Evolutionary conservation across 2,888 invertebrate species (phyloP).

Genomic region (Trissoscelio sp.): DNA sequence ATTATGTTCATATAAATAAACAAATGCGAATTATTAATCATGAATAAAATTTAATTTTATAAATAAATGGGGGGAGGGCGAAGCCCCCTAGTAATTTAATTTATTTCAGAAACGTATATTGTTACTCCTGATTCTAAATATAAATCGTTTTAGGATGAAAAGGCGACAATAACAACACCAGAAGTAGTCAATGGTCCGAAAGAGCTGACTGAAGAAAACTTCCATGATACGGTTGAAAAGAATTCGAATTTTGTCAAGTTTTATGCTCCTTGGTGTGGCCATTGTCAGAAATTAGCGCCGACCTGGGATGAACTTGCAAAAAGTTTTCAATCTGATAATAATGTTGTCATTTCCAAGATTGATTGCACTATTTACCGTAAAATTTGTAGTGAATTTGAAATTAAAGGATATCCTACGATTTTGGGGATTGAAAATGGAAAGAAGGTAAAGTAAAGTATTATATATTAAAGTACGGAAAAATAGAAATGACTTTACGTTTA

Average conservation of each 20-base stretch:
- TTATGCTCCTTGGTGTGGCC: constrained; percentile 96
- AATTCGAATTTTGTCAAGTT: constrained; percentile 96
- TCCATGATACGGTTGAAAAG: constrained; percentile 88
- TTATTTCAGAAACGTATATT: too few relatives aligned
- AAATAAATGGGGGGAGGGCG: too few relatives aligned
- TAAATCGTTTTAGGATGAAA: constrained; percentile 71
- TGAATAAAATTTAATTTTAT: too few relatives aligned
- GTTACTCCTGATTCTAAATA: neutral
- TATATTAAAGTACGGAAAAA: too few relatives aligned
- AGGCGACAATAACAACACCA: constrained; percentile 80
- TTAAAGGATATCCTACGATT: constrained; percentile 94
- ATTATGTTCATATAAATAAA: too few relatives aligned
- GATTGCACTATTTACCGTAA: constrained; percentile 92
- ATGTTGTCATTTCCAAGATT: constrained; percentile 91
- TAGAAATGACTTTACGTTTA: too few relatives aligned
- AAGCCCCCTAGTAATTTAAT: too few relatives aligned
- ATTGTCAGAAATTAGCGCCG: constrained; percentile 93
- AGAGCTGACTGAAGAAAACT: constrained; percentile 90
- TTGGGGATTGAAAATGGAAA: constrained; percentile 95
- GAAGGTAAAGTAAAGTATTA: constrained; percentile 82
- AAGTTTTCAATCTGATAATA: constrained; percentile 87
- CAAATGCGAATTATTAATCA: too few relatives aligned
- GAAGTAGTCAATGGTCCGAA: constrained; percentile 87
- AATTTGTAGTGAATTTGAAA: constrained; percentile 91
- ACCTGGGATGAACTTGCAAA: constrained; percentile 93